A percentile compares a stretch with the other conserved stretches of the same genome.
Evolutionary conservation across 2,113 vertebrate species (phyloP).

Genomic region (Xenotilapia leptura): DNA sequence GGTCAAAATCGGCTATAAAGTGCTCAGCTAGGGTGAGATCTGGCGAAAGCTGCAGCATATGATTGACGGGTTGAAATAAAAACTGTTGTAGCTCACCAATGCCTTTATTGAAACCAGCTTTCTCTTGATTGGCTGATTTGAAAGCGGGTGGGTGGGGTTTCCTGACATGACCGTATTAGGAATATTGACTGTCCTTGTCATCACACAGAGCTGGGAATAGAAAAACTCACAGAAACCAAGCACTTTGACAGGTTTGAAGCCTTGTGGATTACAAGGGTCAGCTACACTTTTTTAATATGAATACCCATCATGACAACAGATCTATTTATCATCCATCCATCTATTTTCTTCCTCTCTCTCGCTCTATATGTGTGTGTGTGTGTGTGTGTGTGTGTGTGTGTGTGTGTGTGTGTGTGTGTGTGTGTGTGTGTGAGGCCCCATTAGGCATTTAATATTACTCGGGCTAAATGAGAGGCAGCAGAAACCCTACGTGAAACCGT

Average conservation of each 20-base stretch:
- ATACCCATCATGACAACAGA: background rate
- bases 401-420: background rate
- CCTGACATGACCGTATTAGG: fast-evolving
- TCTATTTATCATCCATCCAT: background rate
- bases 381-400: background rate
- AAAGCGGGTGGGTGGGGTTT: background rate
- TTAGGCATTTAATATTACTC: background rate
- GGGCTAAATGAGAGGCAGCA: background rate
- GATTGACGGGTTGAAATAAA: background rate
- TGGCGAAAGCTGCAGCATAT: background rate
- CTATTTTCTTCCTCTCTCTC: background rate
- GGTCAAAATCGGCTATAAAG: background rate
- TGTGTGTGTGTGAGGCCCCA: background rate
- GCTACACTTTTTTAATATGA: background rate
- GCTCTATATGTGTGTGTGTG: fast-evolving
- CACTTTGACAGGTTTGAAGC: background rate
- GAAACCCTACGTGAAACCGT: background rate
- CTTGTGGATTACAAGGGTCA: background rate
- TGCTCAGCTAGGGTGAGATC: background rate
- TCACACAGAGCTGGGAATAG: background rate
- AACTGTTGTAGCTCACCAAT: background rate
- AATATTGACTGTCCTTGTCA: background rate
- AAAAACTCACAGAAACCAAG: background rate
- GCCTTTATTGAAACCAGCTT: background rate
- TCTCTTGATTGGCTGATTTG: background rate